phyloP scores from a whole-genome alignment of 2,113 vertebrate genomes.

The Eurystomus gularis region DNA sequence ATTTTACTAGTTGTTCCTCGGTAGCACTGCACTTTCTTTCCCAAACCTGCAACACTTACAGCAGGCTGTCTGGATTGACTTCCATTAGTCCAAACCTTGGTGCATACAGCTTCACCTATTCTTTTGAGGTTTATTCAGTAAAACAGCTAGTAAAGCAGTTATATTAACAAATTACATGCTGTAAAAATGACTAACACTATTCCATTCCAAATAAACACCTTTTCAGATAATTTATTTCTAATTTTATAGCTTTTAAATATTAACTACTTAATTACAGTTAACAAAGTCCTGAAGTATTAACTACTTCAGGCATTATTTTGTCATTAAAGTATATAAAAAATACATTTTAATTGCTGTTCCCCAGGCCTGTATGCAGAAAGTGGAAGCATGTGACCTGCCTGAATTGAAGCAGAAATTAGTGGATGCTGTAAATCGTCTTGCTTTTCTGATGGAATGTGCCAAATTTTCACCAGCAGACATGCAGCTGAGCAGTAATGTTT shows the following conservation, averaged over 20 bases:
- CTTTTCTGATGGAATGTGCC: conserved; percentile 80
- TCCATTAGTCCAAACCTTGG: background rate
- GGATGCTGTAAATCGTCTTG: conserved; percentile 74
- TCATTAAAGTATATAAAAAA: background rate
- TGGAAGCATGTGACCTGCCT: conserved; percentile 75
- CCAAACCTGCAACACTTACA: background rate
- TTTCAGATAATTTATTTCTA: background rate
- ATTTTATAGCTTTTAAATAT: background rate
- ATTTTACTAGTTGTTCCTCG: background rate
- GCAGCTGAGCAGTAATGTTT: conserved; percentile 76
- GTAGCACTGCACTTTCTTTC: background rate
- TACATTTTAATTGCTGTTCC: background rate
- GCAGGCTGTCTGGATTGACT: background rate
- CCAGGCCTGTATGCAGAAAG: conserved; percentile 77
- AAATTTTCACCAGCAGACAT: conserved; percentile 79
- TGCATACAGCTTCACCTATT: background rate
- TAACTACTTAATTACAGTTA: background rate
- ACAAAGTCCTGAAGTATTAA: background rate
- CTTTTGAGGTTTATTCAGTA: background rate
- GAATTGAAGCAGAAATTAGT: conserved; percentile 75
- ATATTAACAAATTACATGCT: background rate
- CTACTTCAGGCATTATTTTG: background rate
- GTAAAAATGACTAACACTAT: background rate
- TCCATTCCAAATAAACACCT: background rate
- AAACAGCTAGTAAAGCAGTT: background rate